phyloP scores from a whole-genome alignment of 1,140 invertebrate genomes.

The Saccostrea cuccullata region DNA sequence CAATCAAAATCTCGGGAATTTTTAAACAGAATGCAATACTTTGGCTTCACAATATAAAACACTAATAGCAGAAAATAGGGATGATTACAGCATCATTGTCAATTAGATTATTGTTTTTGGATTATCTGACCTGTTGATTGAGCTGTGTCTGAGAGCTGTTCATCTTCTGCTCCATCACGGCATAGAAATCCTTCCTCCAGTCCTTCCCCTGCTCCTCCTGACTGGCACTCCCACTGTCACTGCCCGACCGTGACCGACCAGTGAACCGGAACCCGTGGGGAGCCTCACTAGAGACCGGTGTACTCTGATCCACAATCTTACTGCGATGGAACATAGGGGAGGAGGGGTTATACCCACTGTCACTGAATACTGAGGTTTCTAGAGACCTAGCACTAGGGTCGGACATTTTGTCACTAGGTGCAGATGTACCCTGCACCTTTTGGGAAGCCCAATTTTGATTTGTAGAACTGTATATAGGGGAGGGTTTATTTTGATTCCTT shows the following conservation, averaged over 20 bases:
- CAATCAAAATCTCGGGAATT: no score
- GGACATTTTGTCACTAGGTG: conserved; percentile 66
- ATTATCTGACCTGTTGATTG: neutral
- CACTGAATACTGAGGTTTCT: conserved; percentile 25
- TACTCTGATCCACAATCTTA: conserved; percentile 70
- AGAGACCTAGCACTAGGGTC: conserved; percentile 38
- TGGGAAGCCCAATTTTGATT: conserved; percentile 46
- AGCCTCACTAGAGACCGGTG: conserved; percentile 63
- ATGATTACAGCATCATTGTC: no score
- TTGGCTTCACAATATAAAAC: no score
- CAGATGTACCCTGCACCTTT: conserved; percentile 46
- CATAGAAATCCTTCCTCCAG: conserved; percentile 51
- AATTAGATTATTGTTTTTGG: no score
- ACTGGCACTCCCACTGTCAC: conserved; percentile 54
- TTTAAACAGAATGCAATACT: no score
- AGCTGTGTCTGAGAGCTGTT: conserved; percentile 26
- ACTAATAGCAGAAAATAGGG: no score
- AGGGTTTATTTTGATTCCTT: conserved; percentile 29
- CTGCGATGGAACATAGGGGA: conserved; percentile 67
- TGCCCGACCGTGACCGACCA: conserved; percentile 55
- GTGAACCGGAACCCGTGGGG: conserved; percentile 45
- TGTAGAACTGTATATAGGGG: conserved; percentile 14
- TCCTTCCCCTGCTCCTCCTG: conserved; percentile 48
- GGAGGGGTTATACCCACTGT: conserved; percentile 52
- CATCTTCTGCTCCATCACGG: conserved; percentile 32